Conservation (phyloP, 2,888 invertebrate genomes). For the Pantelozetes paolii region DNA sequence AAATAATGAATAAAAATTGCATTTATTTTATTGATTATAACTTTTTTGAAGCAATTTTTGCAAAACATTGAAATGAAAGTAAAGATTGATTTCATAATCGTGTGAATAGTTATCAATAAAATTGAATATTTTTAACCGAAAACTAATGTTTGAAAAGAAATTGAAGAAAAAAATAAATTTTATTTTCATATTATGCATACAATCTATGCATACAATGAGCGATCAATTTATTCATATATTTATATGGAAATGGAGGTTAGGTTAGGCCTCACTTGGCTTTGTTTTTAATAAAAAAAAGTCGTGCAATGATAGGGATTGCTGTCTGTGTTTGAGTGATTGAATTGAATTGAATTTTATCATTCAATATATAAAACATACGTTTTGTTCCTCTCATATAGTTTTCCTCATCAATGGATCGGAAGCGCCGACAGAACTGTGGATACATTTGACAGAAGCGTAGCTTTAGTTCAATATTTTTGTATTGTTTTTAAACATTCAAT, state of each 20-base stretch:
- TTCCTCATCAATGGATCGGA: conserved; percentile 21
- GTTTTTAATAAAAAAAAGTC: conserved; percentile 29
- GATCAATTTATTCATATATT: conserved; percentile 35
- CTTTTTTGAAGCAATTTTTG: too few species aligned
- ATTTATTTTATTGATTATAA: too few species aligned
- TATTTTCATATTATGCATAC: conserved; percentile 29
- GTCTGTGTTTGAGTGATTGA: conserved; percentile 29
- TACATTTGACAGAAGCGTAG: conserved; percentile 26
- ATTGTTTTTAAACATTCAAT: neutral
- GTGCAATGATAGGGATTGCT: neutral
- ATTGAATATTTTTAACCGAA: too few species aligned
- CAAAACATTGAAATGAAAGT: too few species aligned
- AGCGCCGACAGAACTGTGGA: conserved; percentile 4
- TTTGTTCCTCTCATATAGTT: neutral
- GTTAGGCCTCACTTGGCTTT: neutral
- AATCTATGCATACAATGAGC: conserved; percentile 25
- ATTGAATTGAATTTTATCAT: conserved; percentile 30
- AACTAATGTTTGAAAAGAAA: neutral
- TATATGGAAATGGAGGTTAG: conserved; percentile 32
- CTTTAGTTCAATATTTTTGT: neutral
- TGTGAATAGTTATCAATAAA: too few species aligned
- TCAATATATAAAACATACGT: conserved; percentile 18
- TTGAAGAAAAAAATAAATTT: conserved; percentile 5
- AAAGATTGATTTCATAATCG: too few species aligned
- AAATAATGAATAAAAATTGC: too few species aligned